These are phyloP conservation scores for Ryuthela nishihirai DNA, from an alignment of 2,888 invertebrate genomes.

Conservation along the genomic window DNA sequence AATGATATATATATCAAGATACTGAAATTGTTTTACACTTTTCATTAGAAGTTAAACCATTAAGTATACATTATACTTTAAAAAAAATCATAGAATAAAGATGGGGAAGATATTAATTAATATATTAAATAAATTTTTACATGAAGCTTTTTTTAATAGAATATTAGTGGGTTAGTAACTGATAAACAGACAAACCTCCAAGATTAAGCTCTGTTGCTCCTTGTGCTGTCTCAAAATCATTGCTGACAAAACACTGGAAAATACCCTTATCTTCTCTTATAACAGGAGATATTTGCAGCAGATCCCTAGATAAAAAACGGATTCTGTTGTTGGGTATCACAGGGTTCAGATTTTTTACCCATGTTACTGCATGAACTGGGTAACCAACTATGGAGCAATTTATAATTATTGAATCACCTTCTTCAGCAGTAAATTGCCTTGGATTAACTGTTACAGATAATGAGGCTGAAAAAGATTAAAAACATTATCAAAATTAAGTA, in stretches of 20 bases:
- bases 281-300: slow-evolving; percentile 36
- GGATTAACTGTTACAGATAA: slow-evolving; percentile 20
- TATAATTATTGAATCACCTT: slow-evolving; percentile 35
- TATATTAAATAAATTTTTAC: too few species aligned
- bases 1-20: too few species aligned
- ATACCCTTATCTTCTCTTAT: slow-evolving; percentile 40
- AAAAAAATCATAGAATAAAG: too few species aligned
- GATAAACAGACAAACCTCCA: slow-evolving; percentile 35
- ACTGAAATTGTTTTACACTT: too few species aligned
- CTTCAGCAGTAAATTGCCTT: slow-evolving; percentile 25
- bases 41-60: too few species aligned
- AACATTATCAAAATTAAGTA: background rate
- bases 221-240: slow-evolving; percentile 32
- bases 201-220: slow-evolving; percentile 31
- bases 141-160: too few species aligned
- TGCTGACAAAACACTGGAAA: slow-evolving; percentile 39
- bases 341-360: slow-evolving; percentile 34
- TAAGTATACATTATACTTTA: too few species aligned
- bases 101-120: too few species aligned
- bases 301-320: slow-evolving; percentile 29
- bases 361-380: slow-evolving; percentile 31
- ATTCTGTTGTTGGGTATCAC: slow-evolving; percentile 30
- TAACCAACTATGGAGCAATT: slow-evolving; percentile 34
- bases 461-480: slow-evolving; percentile 20
- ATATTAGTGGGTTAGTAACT: too few species aligned